Base-by-base conservation (phyloP, 2,797 vertebrate species). In the Crocodylus rhombifer region DNA sequence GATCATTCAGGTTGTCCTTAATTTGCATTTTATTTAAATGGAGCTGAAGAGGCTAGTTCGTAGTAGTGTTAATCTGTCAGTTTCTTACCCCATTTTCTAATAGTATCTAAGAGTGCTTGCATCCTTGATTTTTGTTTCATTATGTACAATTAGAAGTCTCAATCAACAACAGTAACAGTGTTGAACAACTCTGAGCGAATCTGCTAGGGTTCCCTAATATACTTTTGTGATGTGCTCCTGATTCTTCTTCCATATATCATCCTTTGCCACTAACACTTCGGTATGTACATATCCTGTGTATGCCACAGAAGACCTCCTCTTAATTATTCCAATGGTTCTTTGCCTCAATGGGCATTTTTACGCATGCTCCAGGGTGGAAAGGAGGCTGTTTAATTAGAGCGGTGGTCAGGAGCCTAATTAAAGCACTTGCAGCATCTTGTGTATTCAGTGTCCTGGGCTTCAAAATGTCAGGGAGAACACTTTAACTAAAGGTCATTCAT, bases 21-120 rank as follows among this genome's bases (percentile, higher is more conserved):
- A 89, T 92, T 11, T 88, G 73, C 26, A 8, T 64, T 9, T 89
- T n/a, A 73, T 92, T 86, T 77, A 94, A 94, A 84, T 86, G 21
- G 18, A 26, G 82, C 88, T 90, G 63, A 80, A 88, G 91, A 87
- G n/a, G 36, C 51, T 85, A 87, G 90, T 82, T 86, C 83, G 7
- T 30, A 62, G 4, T 42, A 84, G 28, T 77, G 60, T 26, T 86
- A 82, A 56, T 33, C 14, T 73, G 73, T 89, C 69, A 84, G 18
- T 80, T 23, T 55, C 42, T 51, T 51, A 51, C 42, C 42, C 42
- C 42, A 7, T 51, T 51, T 51, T 51, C 10, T 51, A 51, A 51
- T 51, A 9, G 10, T 51, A 51, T 51, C 42, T 51, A 51, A 51
- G 42, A 51, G 42, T 51, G 42, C 42, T 51, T 10, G 42, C 42